phyloP scores from a whole-genome alignment of 2,113 vertebrate genomes.

The Geococcyx californianus region DNA sequence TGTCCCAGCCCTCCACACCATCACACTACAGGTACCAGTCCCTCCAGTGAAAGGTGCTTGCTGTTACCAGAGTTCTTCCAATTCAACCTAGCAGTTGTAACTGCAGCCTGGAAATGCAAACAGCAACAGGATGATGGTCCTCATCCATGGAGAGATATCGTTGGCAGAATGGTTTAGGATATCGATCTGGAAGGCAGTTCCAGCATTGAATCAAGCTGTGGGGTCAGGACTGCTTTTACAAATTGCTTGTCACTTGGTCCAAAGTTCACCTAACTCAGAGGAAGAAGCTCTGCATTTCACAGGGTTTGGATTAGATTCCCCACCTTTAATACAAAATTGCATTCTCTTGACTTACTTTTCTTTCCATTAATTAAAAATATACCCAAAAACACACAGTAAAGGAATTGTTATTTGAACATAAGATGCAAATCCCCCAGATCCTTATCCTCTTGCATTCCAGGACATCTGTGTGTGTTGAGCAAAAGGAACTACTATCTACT shows the following conservation, averaged over 20 bases:
- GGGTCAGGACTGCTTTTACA: background rate
- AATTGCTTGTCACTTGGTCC: background rate
- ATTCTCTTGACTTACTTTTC: background rate
- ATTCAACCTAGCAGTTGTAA: background rate
- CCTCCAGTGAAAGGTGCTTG: background rate
- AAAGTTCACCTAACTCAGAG: background rate
- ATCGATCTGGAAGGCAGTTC: background rate
- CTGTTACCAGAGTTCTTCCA: background rate
- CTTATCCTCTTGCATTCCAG: background rate
- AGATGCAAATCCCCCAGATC: background rate
- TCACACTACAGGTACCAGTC: fast-evolving
- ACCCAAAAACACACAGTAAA: background rate
- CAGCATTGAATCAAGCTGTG: fast-evolving
- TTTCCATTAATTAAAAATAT: background rate
- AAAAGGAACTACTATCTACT: background rate
- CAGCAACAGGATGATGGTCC: background rate
- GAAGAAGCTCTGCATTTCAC: background rate
- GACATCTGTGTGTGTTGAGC: background rate
- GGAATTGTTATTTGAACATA: background rate
- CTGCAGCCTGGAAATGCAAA: background rate
- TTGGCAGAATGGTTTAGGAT: background rate
- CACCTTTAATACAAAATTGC: background rate
- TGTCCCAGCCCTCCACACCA: background rate
- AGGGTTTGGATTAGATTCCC: background rate
- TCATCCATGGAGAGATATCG: background rate